Evolutionary conservation across 2,113 vertebrate genomes (phyloP), one percentile per base, ranked within the genome.

Genomic region (Saguinus imperator): DNA sequence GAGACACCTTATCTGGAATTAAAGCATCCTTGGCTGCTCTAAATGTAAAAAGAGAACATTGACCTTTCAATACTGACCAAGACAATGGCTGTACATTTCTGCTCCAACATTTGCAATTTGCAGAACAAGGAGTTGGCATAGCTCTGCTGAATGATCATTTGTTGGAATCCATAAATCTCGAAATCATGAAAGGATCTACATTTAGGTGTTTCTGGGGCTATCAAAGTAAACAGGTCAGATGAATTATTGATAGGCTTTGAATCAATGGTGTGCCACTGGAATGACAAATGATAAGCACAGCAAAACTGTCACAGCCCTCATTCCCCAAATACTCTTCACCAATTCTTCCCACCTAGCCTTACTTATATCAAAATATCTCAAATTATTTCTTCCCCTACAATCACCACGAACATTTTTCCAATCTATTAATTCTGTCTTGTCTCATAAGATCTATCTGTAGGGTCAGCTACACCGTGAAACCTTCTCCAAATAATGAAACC

Each of bases 11-110:
- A 77, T 83, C 73, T 85, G 94, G 40, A 95, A 95, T 92, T 92
- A 97, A 94, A 97, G 88, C 32, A 92, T 17, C 0, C 0, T 96
- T 84, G 57, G 50, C 84, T 93, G 93, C 68, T 92, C 79, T 96
- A 61, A 14, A 50, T 91, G 87, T 66, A 84, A 96, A 96, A 94
- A 95, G 88, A 94, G 96, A 98, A 88, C 6, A 84, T 87, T 97
- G 93, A 95, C 95, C 97, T 98, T 97, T 95, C 92, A 86, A 96
- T 95, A 88, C 76, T 96, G 96, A 94, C 96, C 96, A 94, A 90
- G 95, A 94, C 95, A 91, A 86, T 43, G 83, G 87, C 97, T 64
- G 91, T 97, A 52, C 91, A 81, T 70, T 64, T 95, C 87, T 95
- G 94, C 87, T 93, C 91, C 61, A 96, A 95, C 76, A 91, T 75